These are phyloP conservation scores for Chloromyia formosa DNA, from an alignment of 2,888 invertebrate genomes.

Conservation along the genomic window DNA sequence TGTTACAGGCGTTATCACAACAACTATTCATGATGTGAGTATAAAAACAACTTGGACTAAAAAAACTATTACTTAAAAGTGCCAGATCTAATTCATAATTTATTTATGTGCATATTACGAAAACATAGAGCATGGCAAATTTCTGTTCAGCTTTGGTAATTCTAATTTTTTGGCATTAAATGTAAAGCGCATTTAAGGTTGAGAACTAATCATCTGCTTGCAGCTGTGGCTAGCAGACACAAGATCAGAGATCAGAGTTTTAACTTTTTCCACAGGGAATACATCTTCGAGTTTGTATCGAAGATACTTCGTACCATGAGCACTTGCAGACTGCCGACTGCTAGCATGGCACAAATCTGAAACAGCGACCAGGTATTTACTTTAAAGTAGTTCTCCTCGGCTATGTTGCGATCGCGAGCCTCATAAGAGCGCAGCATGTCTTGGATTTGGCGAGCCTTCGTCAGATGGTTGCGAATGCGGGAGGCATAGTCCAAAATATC, in stretches of 20 bases:
- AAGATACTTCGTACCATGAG: constrained; percentile 82
- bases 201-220: constrained; percentile 4
- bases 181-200: background rate
- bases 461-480: constrained; percentile 70
- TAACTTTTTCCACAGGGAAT: constrained; percentile 60
- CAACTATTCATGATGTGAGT: too few species aligned
- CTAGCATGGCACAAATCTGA: constrained; percentile 77
- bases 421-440: constrained; percentile 78
- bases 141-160: constrained; percentile 3
- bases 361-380: constrained; percentile 83
- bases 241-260: constrained; percentile 55
- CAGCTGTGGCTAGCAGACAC: background rate
- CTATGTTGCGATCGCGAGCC: constrained; percentile 82
- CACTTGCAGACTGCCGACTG: constrained; percentile 79
- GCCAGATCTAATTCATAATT: too few species aligned
- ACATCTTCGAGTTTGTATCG: constrained; percentile 67
- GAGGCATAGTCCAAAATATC: constrained; percentile 74
- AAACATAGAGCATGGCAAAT: background rate
- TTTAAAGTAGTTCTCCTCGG: constrained; percentile 81
- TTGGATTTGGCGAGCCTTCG: constrained; percentile 72
- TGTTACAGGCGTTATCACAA: too few species aligned
- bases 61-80: too few species aligned
- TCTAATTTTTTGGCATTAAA: constrained; percentile 22
- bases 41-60: too few species aligned
- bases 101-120: background rate